Evolutionary conservation across 2,888 invertebrate genomes (phyloP), one percentile per base, ranked within the genome.

Genomic region (Halictus quadricinctus): DNA sequence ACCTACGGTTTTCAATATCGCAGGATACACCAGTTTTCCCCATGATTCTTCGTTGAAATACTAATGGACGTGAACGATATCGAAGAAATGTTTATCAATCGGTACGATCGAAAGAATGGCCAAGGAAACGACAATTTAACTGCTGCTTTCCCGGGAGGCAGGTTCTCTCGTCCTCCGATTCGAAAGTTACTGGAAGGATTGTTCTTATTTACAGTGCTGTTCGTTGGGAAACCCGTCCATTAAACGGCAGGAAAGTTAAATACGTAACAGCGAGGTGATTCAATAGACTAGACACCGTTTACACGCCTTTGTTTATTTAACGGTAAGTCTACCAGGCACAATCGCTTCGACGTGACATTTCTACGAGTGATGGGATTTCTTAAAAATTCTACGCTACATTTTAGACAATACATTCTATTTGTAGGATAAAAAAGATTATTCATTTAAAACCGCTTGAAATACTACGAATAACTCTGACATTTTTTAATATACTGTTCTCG

Each of bases 31-130:
- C 77, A 69, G 70, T 84, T 76, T 81, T 83, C 84, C 75, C 41
- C 86, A 83, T 88, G 91, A 91, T 91, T 90, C 89, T 86, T 84
- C 82, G 87, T 83, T 88, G 89, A 87, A 89, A 92, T 91, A 90
- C 90, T 92, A 92, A 92, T 92, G 89, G 88, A 82, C 88, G 88
- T 79, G 89, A 88, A 88, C 89, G 90, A 87, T 90, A 89, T 81
- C 84, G 86, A 46, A 58, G 76, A 60, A 70, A 82, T 79, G 87
- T 89, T 88, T 87, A 89, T 82, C 87, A 82, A 81, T 76, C 72
- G 41, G 36, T n/a, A 54, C 54, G 74, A 79, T 81, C 72, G 84
- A 69, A 88, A 75, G 58, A 58, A 70, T 76, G 72, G 66, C n/a
- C 70, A 54, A 72, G 79, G 72, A 75, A 83, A 85, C 76, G 72